These are phyloP conservation scores for Sitta europaea DNA, from an alignment of 2,113 vertebrate genomes.

Conservation along the genomic window DNA sequence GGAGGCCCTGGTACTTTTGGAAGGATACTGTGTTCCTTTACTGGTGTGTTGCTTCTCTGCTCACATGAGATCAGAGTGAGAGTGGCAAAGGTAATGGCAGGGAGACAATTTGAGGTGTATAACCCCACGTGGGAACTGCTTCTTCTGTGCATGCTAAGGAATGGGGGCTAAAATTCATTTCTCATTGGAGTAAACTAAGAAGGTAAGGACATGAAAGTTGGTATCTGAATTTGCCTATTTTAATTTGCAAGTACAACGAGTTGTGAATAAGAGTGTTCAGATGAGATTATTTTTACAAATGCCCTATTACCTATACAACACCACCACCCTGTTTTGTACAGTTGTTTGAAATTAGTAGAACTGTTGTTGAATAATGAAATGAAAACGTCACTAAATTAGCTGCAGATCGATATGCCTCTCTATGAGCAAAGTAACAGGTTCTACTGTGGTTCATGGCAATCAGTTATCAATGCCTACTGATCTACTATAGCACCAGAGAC, in stretches of 20 bases:
- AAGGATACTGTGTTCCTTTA: neutral
- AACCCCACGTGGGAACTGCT: neutral
- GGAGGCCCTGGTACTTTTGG: neutral
- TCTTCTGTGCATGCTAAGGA: neutral
- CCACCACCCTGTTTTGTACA: neutral
- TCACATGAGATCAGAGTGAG: neutral
- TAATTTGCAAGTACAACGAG: neutral
- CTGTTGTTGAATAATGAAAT: neutral
- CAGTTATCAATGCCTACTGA: neutral
- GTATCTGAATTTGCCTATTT: neutral
- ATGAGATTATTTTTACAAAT: neutral
- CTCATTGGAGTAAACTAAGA: neutral
- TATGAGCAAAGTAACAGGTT: neutral
- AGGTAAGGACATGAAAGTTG: neutral
- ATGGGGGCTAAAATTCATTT: neutral
- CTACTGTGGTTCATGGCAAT: neutral
- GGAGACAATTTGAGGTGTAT: neutral
- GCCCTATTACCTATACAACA: neutral
- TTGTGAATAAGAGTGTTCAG: neutral
- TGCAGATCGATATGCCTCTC: neutral
- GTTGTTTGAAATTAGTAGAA: neutral
- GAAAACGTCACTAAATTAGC: neutral
- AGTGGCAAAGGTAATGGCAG: neutral
- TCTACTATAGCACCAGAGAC: neutral
- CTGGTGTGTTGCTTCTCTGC: neutral